phyloP scores from a whole-genome alignment of 1,140 invertebrate genomes.

The Geopemphigus sp. region DNA sequence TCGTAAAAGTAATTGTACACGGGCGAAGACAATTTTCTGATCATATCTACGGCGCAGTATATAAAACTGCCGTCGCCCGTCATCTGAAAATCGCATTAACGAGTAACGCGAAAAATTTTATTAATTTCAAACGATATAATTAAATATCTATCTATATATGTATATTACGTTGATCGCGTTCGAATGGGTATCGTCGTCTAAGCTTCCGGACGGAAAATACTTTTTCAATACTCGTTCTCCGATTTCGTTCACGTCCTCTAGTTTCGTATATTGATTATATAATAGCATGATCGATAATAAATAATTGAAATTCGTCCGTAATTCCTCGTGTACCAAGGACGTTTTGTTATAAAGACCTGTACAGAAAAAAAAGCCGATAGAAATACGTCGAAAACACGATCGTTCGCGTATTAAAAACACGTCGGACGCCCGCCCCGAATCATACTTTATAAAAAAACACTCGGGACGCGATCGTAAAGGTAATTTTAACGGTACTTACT shows the following conservation, averaged over 20 bases:
- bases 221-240: background rate
- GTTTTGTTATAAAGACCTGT: background rate
- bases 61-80: background rate
- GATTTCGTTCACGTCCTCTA: background rate
- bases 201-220: background rate
- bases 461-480: too few relatives aligned
- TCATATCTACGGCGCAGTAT: background rate
- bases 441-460: too few relatives aligned
- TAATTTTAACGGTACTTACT: slow-evolving; percentile 9
- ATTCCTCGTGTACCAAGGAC: background rate
- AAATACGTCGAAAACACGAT: too few relatives aligned
- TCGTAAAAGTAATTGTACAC: slow-evolving; percentile 10
- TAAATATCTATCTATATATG: too few relatives aligned
- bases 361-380: background rate
- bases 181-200: background rate
- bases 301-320: background rate
- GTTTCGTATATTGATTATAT: background rate
- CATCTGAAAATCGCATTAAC: background rate
- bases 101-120: too few relatives aligned
- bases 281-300: background rate
- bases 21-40: background rate
- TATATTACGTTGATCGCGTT: background rate
- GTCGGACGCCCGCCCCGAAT: too few relatives aligned
- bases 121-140: too few relatives aligned
- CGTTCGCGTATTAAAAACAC: too few relatives aligned